Evolutionary conservation across 2,113 vertebrate species (phyloP), one percentile per base, ranked within the genome.

Genomic region (Elanus axillaris): DNA sequence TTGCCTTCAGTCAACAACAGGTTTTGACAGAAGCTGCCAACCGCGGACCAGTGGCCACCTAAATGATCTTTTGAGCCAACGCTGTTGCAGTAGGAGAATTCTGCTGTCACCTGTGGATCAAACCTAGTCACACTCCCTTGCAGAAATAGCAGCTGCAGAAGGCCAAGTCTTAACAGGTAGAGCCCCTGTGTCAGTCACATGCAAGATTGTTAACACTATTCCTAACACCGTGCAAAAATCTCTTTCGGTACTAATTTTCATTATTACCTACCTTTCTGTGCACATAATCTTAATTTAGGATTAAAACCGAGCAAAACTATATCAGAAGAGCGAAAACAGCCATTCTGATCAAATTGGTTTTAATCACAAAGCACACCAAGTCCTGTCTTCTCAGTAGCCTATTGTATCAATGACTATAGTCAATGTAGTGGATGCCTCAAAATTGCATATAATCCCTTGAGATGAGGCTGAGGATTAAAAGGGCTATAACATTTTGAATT

Each of bases 191-290:
- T 62, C 29, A 87, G 14, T 40, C 68, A 52, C 42, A 13, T 6
- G 16, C 32, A 20, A 40, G 12, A 16, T 3, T 17, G 32, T 72
- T 38, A 83, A 72, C 14, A 4, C 10, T 20, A 4, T 22, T 38
- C 69, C 42, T 21, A 75, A 56, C 26, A 25, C 38, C 1, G 0
- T 20, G 23, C 36, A 53, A 22, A 93, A 56, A 21, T 31, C 20
- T n/a, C 18, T 47, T n/a, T 10, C 0, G 0, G 67, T 3, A 1
- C 42, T 79, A 20, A 55, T 59, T 77, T 38, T 45, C 47, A 47
- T 38, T 21, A 38, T 40, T 40, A 34, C 55, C 21, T 90, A 48
- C 10, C 11, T 64, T 52, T 43, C 23, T 27, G 13, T 21, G 27
- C 38, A 27, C 12, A 31, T 22, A 60, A 16, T 14, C 6, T 38